A percentile compares a stretch with the other conserved stretches of the same genome.
These are phyloP conservation scores for Andrena minutula DNA, from an alignment of 2,888 invertebrate species.

Conservation along the genomic window DNA sequence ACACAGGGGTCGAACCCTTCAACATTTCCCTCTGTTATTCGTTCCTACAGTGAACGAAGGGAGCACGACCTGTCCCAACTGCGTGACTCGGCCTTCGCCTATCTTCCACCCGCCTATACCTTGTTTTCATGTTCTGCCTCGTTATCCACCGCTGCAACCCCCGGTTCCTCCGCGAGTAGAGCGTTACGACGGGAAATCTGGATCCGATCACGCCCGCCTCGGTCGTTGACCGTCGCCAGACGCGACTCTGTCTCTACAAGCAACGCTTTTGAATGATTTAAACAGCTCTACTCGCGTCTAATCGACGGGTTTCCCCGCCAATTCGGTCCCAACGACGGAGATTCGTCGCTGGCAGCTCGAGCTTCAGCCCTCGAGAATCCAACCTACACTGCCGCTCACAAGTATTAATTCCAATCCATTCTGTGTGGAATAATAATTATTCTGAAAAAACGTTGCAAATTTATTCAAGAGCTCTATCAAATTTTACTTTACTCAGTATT, in stretches of 20 bases:
- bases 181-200: not conserved
- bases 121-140: conserved; percentile 54
- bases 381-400: no score
- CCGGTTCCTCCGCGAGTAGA: conserved; percentile 30
- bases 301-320: not conserved
- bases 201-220: not conserved
- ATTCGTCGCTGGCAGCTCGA: not conserved
- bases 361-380: not conserved
- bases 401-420: no score
- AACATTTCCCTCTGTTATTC: no score
- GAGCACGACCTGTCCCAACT: not conserved
- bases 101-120: conserved; percentile 36
- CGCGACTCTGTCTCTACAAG: not conserved
- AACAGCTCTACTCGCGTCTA: conserved; percentile 31
- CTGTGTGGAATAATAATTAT: no score
- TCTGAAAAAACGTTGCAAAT: no score
- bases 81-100: conserved; percentile 30
- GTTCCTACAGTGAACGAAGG: not conserved
- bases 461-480: no score
- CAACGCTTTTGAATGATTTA: conserved; percentile 20
- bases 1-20: no score
- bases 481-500: no score
- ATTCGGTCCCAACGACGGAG: not conserved
- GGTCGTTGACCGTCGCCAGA: conserved; percentile 10
- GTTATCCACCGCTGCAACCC: conserved; percentile 42